Conservation (phyloP, 2,888 invertebrate genomes). For the Drosophila subsilvestris region DNA sequence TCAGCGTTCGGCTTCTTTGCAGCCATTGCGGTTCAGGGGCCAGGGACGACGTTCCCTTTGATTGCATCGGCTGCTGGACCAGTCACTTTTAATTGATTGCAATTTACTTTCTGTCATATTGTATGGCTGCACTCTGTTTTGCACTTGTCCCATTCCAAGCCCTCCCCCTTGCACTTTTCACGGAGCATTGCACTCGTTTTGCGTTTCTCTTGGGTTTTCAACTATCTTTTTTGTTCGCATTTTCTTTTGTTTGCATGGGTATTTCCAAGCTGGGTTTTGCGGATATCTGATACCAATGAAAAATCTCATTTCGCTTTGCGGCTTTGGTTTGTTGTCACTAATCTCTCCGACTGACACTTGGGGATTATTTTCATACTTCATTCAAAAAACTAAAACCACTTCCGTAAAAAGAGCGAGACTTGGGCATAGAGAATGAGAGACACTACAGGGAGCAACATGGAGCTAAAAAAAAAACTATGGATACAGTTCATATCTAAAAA, state of each 20-base stretch:
- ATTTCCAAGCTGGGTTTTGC: conserved; percentile 29
- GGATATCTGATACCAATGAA: conserved; percentile 61
- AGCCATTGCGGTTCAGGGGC: conserved; percentile 50
- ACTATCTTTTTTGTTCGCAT: conserved; percentile 11
- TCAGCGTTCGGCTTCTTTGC: conserved; percentile 27
- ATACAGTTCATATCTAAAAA: background rate
- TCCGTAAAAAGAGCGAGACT: conserved; percentile 1
- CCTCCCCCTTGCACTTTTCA: conserved; percentile 9
- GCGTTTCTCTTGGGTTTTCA: conserved; percentile 36
- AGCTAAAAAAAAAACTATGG: background rate
- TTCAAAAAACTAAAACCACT: conserved; percentile 16
- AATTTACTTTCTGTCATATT: conserved; percentile 54
- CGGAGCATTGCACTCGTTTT: conserved; percentile 39
- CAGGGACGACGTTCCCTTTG: conserved; percentile 23
- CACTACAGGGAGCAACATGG: background rate
- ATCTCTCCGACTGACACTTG: conserved; percentile 58
- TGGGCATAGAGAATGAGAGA: background rate
- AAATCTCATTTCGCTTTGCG: conserved; percentile 59
- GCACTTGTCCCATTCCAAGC: conserved; percentile 28
- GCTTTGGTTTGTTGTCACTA: conserved; percentile 64
- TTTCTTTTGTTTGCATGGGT: conserved; percentile 33
- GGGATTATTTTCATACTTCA: conserved; percentile 57
- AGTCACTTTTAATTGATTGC: conserved; percentile 67
- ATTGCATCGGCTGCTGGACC: conserved; percentile 35
- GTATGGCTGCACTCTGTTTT: conserved; percentile 33